Evolutionary conservation across 2,113 vertebrate species (phyloP), one percentile per base, ranked within the genome.

Genomic region (Lophura nycthemera): DNA sequence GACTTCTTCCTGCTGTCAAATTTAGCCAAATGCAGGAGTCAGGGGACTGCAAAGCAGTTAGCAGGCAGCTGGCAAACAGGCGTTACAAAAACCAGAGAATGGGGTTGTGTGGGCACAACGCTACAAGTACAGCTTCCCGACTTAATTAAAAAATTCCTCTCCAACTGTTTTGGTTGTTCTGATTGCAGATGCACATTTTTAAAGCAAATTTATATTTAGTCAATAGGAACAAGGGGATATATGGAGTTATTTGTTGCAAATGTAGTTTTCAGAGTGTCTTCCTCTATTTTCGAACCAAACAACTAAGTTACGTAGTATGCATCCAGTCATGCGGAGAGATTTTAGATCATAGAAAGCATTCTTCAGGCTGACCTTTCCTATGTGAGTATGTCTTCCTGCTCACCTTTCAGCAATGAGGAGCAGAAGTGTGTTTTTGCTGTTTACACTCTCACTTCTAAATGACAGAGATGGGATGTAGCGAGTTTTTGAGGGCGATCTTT

Each of bases 11-110:
- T 91, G 83, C 85, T 89, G 75, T 73, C 79, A 89, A 12, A 66
- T 92, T 70, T 80, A 88, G 71, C 79, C 29, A 74, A 75, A 96
- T 82, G 72, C 67, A 83, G 82, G 52, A 30, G 71, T 87, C 75
- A 88, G 54, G 72, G 71, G 66, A 56, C 72, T 90, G 60, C 20
- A 59, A 87, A 74, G 50, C 4, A 7, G 36, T 94, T 76, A 83
- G 83, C 34, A 90, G 72, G 72, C 64, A 74, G 72, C 45, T 74
- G 76, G 52, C 67, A 86, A 77, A 72, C 2, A 0, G 90, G 34
- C 54, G 54, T 11, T 48, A 22, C 59, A 77, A 40, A 54, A 75
- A 90, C 65, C 13, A 45, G 59, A 76, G 40, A 63, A 43, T 42
- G 42, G 40, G 63, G 27, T 75, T 59, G 27, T 54, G 10, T 25